phyloP scores from a whole-genome alignment of 1,140 invertebrate species.

The Orius laevigatus region DNA sequence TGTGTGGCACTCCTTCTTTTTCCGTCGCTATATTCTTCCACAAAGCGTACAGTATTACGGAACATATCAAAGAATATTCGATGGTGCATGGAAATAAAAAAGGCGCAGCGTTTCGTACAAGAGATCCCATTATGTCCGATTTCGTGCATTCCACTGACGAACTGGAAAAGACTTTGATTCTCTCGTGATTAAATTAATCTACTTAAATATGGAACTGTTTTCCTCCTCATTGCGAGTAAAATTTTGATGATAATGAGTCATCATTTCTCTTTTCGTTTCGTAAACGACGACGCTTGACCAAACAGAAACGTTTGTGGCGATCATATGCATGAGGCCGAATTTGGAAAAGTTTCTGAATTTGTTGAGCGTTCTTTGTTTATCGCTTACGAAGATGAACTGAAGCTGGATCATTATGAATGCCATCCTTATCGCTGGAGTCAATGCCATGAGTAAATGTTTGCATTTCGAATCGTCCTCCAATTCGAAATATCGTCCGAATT shows the following conservation, averaged over 20 bases:
- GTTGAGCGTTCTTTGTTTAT: constrained; percentile 28
- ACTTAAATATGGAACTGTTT: constrained; percentile 3
- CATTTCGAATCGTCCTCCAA: constrained; percentile 35
- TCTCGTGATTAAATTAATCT: background rate
- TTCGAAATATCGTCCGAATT: constrained; percentile 40
- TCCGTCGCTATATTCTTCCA: constrained; percentile 36
- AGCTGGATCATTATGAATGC: constrained; percentile 45
- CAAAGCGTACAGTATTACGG: constrained; percentile 70
- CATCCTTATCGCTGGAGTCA: constrained; percentile 39
- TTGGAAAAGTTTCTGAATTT: constrained; percentile 23
- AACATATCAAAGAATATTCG: constrained; percentile 66
- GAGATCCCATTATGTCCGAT: constrained; percentile 58
- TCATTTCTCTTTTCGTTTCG: constrained; percentile 44
- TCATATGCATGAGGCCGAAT: constrained; percentile 42
- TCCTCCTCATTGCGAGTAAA: constrained; percentile 34
- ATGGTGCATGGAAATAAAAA: constrained; percentile 83
- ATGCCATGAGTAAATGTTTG: constrained; percentile 33
- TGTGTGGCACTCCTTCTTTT: background rate
- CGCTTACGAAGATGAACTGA: constrained; percentile 50
- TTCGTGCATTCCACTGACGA: constrained; percentile 52
- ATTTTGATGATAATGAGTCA: constrained; percentile 16
- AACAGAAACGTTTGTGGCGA: constrained; percentile 42
- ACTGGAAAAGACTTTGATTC: background rate
- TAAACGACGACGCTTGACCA: constrained; percentile 45
- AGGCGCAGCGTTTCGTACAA: constrained; percentile 62